These are phyloP conservation scores for Sitta europaea DNA, from an alignment of 2,113 vertebrate genomes.

Conservation along the genomic window DNA sequence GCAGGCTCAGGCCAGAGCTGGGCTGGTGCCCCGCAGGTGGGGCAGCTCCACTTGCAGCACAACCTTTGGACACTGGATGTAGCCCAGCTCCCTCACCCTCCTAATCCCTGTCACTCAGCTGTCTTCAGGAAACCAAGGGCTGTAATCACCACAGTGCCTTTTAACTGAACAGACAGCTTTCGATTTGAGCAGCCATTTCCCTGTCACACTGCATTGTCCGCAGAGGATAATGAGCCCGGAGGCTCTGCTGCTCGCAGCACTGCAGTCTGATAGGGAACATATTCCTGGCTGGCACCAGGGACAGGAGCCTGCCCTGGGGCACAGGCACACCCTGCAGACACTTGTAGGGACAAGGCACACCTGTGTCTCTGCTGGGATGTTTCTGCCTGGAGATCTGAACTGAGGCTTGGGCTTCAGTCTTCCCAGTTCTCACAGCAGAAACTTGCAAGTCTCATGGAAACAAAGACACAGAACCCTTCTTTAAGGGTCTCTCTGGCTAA, in stretches of 20 bases:
- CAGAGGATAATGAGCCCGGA: conserved; percentile 26
- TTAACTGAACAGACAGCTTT: background rate
- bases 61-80: background rate
- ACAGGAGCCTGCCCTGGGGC: background rate
- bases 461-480: background rate
- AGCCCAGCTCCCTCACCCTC: background rate
- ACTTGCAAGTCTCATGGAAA: background rate
- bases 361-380: rapidly evolving
- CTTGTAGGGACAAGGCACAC: background rate
- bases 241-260: background rate
- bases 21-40: background rate
- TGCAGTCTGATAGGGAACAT: background rate
- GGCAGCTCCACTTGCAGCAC: rapidly evolving
- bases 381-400: background rate
- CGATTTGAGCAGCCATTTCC: conserved; percentile 27
- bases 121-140: background rate
- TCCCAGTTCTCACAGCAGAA: background rate
- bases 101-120: background rate
- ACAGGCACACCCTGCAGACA: background rate
- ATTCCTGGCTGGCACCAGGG: background rate
- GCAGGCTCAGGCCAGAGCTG: background rate
- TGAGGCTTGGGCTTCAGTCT: background rate
- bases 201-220: background rate
- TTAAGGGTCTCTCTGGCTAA: background rate
- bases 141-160: background rate